Conservation (phyloP, 1,140 invertebrate genomes). For the Drosophila lowei region DNA sequence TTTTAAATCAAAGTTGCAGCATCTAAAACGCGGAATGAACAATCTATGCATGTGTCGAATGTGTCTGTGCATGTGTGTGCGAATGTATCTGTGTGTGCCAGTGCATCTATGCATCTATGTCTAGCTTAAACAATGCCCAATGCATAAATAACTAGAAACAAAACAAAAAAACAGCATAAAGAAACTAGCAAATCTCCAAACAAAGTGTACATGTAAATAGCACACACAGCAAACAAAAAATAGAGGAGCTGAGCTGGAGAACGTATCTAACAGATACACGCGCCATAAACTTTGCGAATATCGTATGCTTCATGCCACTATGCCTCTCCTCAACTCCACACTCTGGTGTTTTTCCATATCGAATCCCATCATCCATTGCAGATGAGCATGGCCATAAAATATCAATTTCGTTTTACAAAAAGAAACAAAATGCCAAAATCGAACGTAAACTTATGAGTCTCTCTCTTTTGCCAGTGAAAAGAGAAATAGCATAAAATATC, state of each 20-base stretch:
- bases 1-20: slow-evolving; percentile 62
- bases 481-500: slow-evolving; percentile 56
- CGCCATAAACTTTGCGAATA: slow-evolving; percentile 76
- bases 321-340: not conserved
- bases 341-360: not conserved
- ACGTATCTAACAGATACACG: slow-evolving; percentile 74
- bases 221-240: slow-evolving; percentile 26
- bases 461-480: slow-evolving; percentile 14
- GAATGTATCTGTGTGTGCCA: slow-evolving; percentile 32
- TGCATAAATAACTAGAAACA: slow-evolving; percentile 72
- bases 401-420: slow-evolving; percentile 79
- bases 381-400: slow-evolving; percentile 79
- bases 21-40: slow-evolving; percentile 51
- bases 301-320: slow-evolving; percentile 58
- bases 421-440: slow-evolving; percentile 66
- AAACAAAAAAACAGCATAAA: slow-evolving; percentile 24
- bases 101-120: slow-evolving; percentile 20
- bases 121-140: slow-evolving; percentile 71
- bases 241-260: slow-evolving; percentile 5
- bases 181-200: slow-evolving; percentile 39
- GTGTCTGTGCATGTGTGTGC: slow-evolving; percentile 24
- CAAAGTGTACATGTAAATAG: slow-evolving; percentile 43
- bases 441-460: slow-evolving; percentile 75
- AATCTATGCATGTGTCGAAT: slow-evolving; percentile 37
- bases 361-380: slow-evolving; percentile 28